Evolutionary conservation across 2,888 invertebrate genomes (phyloP), one percentile per base, ranked within the genome.

Genomic region (Capitulum mitella): DNA sequence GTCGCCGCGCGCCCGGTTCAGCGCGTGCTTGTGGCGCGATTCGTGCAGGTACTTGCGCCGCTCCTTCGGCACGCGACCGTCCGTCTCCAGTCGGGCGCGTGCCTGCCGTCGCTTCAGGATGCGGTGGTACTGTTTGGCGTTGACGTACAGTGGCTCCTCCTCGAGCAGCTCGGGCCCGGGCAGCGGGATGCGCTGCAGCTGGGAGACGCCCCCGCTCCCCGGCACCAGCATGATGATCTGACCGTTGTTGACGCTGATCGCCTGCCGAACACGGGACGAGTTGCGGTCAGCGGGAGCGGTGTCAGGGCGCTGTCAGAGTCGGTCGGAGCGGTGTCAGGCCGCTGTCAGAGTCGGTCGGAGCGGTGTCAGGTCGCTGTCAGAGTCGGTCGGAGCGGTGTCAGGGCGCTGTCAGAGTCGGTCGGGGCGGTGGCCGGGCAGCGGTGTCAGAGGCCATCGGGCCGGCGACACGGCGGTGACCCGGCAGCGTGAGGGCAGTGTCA

Each of bases 11-110:
- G 95, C 93, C 84, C 98, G 89, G 86, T 98, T 98, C 95, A 98
- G 96, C 0, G 98, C 98, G 85, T 98, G 98, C 81, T 94, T 89
- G 86, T 98, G 98, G 75, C 98, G 89, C 0, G 98, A 98, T 86
- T 98, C 98, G 84, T 98, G 98, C n/a, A 98, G 89, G 85, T 98
- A 98, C 92, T 97, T 98, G 94, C 95, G 87, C 77, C 89, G 86
- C 46, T 77, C 77, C 87, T 98, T 98, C 5, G 98, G 97, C 85
- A 99, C 98, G 86, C 97, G 93, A 34, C 97, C 97, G 84, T 92
- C 92, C 2, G 95, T 94, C 87, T 98, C 98, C 75, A 99, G 88
- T 86, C 95, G 96, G 3, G 98, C 98, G 78, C 99, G 87, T 0
- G 98, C 98, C 83, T 95, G 95, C 75, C 99, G 88, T 58, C 98